Percentiles rank a stretch among this genome's conserved stretches.
Evolutionary conservation across 2,888 invertebrate species (phyloP).

Genomic region (Caenorhabditis uteleia): DNA sequence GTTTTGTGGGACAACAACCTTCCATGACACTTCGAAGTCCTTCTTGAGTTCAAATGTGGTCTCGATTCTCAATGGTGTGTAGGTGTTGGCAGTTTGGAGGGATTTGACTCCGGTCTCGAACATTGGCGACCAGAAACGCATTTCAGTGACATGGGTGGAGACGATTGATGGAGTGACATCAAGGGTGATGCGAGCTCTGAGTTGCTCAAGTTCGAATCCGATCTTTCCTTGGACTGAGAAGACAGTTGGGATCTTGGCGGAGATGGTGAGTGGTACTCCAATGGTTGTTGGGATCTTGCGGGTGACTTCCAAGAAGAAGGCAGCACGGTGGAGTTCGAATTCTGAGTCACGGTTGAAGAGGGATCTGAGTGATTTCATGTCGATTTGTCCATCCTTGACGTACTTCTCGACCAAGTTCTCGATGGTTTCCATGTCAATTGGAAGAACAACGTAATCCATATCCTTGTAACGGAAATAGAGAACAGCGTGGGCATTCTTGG

Average conservation of each 20-base stretch:
- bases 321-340: slow-evolving; percentile 31
- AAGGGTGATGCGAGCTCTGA: slow-evolving; percentile 25
- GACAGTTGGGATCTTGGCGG: slow-evolving; percentile 42
- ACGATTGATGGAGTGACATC: slow-evolving; percentile 27
- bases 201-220: slow-evolving; percentile 21
- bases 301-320: slow-evolving; percentile 33
- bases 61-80: slow-evolving; percentile 53
- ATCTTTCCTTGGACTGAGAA: slow-evolving; percentile 26
- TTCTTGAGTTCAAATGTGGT: slow-evolving; percentile 19
- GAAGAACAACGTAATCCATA: slow-evolving; percentile 56
- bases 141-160: slow-evolving; percentile 37
- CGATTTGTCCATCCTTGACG: slow-evolving; percentile 30
- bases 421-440: slow-evolving; percentile 43
- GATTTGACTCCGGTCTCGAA: slow-evolving; percentile 56
- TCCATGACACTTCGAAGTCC: no score
- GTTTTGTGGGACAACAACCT: slow-evolving; percentile 27
- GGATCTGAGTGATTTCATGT: slow-evolving; percentile 19
- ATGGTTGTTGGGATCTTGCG: slow-evolving; percentile 51
- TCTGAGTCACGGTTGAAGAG: slow-evolving; percentile 30
- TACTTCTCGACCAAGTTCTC: slow-evolving; percentile 32
- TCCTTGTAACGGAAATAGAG: slow-evolving; percentile 53
- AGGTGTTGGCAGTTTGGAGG: slow-evolving; percentile 39
- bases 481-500: slow-evolving; percentile 38
- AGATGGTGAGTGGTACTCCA: slow-evolving; percentile 54
- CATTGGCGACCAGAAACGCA: slow-evolving; percentile 49